Evolutionary conservation across 2,113 vertebrate genomes (phyloP).

Genomic region (Petrocephalus microphthalmus): DNA sequence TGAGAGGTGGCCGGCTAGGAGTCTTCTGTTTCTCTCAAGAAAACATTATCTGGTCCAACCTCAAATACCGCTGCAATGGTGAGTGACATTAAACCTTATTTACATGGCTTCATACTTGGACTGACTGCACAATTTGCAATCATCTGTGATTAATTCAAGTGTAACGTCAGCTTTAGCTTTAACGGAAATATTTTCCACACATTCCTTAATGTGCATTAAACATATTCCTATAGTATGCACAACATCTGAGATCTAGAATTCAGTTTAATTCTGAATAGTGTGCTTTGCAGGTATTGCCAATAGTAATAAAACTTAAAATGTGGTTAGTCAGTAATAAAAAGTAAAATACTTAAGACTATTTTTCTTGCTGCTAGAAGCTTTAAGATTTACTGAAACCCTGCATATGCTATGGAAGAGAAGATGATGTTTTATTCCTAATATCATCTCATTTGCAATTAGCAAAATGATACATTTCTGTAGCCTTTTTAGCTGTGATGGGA

Average conservation of each 20-base stretch:
- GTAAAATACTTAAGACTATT: background rate
- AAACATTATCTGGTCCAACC: conserved; percentile 98
- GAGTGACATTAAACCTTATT: conserved; percentile 33
- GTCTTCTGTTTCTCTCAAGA: conserved; percentile 56
- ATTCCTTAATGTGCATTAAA: background rate
- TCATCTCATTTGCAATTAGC: no score
- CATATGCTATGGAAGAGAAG: background rate
- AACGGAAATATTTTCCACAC: background rate
- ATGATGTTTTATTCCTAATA: background rate
- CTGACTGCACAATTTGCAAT: background rate
- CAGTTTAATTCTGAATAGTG: background rate
- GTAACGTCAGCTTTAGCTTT: background rate
- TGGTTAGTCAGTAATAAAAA: background rate
- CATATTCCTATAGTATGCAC: background rate
- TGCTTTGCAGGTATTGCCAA: background rate
- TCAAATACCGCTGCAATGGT: conserved; percentile 98
- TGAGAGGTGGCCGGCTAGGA: conserved; percentile 94
- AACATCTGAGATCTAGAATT: background rate
- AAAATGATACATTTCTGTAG: background rate
- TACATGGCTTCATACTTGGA: background rate
- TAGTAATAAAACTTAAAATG: background rate
- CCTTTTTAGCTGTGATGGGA: background rate
- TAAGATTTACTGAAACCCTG: background rate
- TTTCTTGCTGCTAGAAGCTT: background rate
- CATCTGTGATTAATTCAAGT: background rate